Conservation (phyloP, 1,140 invertebrate species). For the Caligus rogercresseyi region DNA sequence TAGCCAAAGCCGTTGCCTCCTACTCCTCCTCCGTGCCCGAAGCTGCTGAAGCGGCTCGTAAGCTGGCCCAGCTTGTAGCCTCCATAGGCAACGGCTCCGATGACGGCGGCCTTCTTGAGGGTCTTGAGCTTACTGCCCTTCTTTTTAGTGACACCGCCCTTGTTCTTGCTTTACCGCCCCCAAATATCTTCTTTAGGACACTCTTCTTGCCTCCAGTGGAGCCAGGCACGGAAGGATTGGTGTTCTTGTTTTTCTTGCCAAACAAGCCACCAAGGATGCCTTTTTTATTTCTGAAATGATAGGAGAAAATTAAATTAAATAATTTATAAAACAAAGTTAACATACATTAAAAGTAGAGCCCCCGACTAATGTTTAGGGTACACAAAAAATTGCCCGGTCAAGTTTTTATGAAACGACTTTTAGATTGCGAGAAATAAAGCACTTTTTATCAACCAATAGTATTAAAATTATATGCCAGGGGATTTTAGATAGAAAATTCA, state of each 20-base stretch:
- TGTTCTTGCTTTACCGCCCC: background rate
- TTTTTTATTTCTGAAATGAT: background rate
- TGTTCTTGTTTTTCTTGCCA: slow-evolving; percentile 6
- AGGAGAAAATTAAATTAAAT: background rate
- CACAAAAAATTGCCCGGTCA: too few relatives aligned
- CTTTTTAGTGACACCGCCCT: background rate
- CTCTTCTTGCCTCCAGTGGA: background rate
- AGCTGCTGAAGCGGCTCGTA: slow-evolving; percentile 1
- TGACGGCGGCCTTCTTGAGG: slow-evolving; percentile 15
- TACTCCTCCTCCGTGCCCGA: background rate
- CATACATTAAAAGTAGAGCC: too few relatives aligned
- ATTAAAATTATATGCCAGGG: too few relatives aligned
- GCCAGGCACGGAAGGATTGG: too few relatives aligned
- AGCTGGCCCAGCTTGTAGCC: slow-evolving; percentile 13
- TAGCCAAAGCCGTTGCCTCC: background rate
- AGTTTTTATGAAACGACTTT: too few relatives aligned
- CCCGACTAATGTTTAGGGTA: too few relatives aligned
- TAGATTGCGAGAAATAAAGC: too few relatives aligned
- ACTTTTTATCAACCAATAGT: too few relatives aligned
- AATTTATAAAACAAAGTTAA: background rate
- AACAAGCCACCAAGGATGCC: background rate
- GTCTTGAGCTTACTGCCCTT: slow-evolving; percentile 7
- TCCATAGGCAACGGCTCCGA: slow-evolving; percentile 14
- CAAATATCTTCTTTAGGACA: background rate
- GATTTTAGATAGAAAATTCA: too few relatives aligned